Evolutionary conservation across 1,140 invertebrate genomes (phyloP), one percentile per base, ranked within the genome.

Genomic region (Sinonovacula constricta): DNA sequence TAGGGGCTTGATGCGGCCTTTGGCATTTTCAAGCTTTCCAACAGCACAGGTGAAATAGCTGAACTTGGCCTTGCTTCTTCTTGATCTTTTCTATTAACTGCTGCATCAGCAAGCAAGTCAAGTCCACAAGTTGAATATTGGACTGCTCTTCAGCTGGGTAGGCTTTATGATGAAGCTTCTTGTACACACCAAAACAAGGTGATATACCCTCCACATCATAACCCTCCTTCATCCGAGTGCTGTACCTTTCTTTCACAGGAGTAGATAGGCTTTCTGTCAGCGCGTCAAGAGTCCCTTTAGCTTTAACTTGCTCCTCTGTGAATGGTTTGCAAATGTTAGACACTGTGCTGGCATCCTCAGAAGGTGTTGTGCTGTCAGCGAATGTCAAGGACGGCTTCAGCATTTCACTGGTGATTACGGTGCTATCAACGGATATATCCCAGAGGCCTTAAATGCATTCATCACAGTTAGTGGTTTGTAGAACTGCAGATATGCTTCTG

Each of bases 381-480:
- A n/a, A n/a, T n/a, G n/a, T n/a, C n/a, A n/a, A n/a, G n/a, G n/a
- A n/a, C n/a, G n/a, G n/a, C n/a, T n/a, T n/a, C n/a, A n/a, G n/a
- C n/a, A n/a, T n/a, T n/a, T n/a, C n/a, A n/a, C n/a, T n/a, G n/a
- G n/a, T n/a, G n/a, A n/a, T n/a, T n/a, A n/a, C n/a, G n/a, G n/a
- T 70, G 24, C 59, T 65, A 26, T 71, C 59, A 1, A 79, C 51
- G 59, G 68, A 30, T 79, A 72, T 12, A 79, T 71, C 1, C 68
- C 67, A 3, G 70, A 45, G 22, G 53, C 51, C 3, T 34, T 69
- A 18, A 79, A 75, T 31, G 66, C 57, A 31, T 82, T 69, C 14
- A 82, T 70, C 3, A 82, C 59, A 26, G 66, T 80, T 0, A 54
- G 18, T n/a, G 77, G 70, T 56, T 80, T 82, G 54, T 82, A 82